Conservation (phyloP, 2,113 vertebrate species). For the Dicrurus megarhynchus region DNA sequence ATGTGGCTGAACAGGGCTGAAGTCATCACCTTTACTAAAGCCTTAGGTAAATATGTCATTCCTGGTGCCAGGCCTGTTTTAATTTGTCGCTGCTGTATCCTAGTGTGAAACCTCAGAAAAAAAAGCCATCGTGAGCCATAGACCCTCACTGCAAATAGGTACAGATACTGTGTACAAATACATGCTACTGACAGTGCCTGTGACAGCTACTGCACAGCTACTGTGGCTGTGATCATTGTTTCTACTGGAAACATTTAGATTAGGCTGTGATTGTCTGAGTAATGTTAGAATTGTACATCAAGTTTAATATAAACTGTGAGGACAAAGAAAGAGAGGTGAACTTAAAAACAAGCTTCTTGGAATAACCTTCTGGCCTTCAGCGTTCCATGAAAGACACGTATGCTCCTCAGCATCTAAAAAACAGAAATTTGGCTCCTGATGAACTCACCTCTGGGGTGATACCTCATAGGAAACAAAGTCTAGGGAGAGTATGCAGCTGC, state of each 20-base stretch:
- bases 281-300: background rate
- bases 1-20: background rate
- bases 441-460: background rate
- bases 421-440: conserved; percentile 6
- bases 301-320: background rate
- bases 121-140: background rate
- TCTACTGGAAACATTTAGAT: background rate
- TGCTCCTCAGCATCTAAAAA: background rate
- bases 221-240: background rate
- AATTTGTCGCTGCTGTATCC: background rate
- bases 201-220: too few relatives aligned
- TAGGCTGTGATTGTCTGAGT: background rate
- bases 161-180: background rate
- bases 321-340: background rate
- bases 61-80: background rate
- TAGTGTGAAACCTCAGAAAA: background rate
- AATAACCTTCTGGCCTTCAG: background rate
- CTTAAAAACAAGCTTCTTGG: background rate
- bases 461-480: background rate
- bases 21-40: background rate
- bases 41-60: background rate
- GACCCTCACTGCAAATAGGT: background rate
- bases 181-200: background rate
- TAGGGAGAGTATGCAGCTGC: background rate
- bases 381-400: background rate